A percentile compares a stretch with the other conserved stretches of the same genome.
Conservation (phyloP, 2,113 vertebrate genomes). For the Lethenteron camtschaticum region DNA sequence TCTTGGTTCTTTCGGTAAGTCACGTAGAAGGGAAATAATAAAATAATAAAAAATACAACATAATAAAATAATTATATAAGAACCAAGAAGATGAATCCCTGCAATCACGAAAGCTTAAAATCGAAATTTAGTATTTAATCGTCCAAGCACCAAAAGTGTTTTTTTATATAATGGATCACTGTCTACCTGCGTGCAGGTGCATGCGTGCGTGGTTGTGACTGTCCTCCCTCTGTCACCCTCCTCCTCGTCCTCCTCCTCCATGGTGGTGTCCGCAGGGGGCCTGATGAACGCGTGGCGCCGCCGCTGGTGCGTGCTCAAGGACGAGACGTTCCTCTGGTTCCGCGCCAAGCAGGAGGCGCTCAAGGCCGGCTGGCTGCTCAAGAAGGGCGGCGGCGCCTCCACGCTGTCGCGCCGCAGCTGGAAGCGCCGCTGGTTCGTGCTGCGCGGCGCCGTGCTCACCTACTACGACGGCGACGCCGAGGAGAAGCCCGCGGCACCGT, state of each 20-base stretch:
- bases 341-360: constrained; percentile 88
- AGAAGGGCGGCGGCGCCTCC: constrained; percentile 80
- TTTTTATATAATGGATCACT: no score
- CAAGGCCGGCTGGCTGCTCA: constrained; percentile 90
- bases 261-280: constrained; percentile 31
- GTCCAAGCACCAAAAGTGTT: no score
- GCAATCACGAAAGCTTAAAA: no score
- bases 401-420: constrained; percentile 84
- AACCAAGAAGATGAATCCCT: no score
- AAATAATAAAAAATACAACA: no score
- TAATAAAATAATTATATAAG: no score
- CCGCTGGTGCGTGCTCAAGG: constrained; percentile 91
- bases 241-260: not conserved
- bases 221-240: not conserved
- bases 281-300: constrained; percentile 84
- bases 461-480: constrained; percentile 89
- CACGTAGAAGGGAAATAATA: no score
- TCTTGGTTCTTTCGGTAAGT: no score
- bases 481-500: constrained; percentile 76
- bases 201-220: no score
- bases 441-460: constrained; percentile 71
- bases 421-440: constrained; percentile 92
- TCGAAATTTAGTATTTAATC: no score
- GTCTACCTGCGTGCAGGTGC: no score
- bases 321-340: constrained; percentile 95